Evolutionary conservation across 2,888 invertebrate genomes (phyloP).

Genomic region (Parochlus steinenii): DNA sequence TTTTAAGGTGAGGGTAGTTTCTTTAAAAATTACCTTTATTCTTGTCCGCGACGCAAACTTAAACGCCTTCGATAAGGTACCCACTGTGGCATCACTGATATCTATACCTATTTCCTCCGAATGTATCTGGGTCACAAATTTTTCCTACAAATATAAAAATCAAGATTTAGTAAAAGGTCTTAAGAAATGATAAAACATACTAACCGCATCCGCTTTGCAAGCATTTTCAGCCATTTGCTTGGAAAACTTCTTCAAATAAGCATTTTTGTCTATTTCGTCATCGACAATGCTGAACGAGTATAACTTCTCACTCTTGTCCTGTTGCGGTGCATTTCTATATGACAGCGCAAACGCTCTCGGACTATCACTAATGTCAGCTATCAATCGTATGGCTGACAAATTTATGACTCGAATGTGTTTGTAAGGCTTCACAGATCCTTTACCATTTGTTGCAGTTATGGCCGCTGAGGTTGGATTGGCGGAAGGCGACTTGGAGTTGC

Average conservation of each 20-base stretch:
- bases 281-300: constrained; percentile 76
- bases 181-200: constrained; percentile 19
- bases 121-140: constrained; percentile 25
- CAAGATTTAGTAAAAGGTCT: constrained; percentile 10
- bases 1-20: not conserved
- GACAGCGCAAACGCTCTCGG: constrained; percentile 72
- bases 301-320: constrained; percentile 71
- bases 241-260: constrained; percentile 68
- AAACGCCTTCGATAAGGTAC: constrained; percentile 79
- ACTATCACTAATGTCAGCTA: constrained; percentile 80
- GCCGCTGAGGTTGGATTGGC: no score
- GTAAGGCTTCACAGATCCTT: constrained; percentile 57
- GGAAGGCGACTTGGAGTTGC: constrained; percentile 49
- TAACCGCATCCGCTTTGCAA: constrained; percentile 83
- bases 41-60: constrained; percentile 72
- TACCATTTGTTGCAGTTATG: constrained; percentile 44
- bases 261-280: constrained; percentile 64
- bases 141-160: constrained; percentile 21
- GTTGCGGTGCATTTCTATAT: constrained; percentile 30
- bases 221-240: constrained; percentile 84
- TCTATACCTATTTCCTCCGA: constrained; percentile 69
- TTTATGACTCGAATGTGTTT: constrained; percentile 84
- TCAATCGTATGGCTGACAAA: constrained; percentile 73
- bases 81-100: constrained; percentile 70
- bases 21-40: constrained; percentile 40